These are phyloP conservation scores for Bombylius major DNA, from an alignment of 2,888 invertebrate genomes.

Conservation along the genomic window DNA sequence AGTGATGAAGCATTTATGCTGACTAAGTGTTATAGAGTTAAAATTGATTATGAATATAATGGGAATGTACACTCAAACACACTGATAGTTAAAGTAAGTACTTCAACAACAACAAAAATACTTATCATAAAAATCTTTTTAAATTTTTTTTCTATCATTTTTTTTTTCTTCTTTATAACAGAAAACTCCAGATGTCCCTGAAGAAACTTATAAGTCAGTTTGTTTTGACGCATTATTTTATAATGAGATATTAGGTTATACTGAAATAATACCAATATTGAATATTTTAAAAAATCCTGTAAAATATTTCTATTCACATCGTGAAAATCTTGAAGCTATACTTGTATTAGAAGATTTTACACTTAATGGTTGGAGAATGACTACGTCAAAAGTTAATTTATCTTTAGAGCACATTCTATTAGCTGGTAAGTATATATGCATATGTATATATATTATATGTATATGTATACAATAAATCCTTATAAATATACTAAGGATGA, in stretches of 20 bases:
- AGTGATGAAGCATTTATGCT: constrained; percentile 27
- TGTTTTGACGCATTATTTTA: constrained; percentile 25
- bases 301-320: constrained; percentile 26
- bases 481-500: no score
- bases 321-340: constrained; percentile 19
- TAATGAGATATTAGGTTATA: constrained; percentile 30
- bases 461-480: no score
- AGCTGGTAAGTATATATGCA: constrained; percentile 18
- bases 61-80: constrained; percentile 11
- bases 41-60: constrained; percentile 19
- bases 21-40: constrained; percentile 25
- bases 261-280: constrained; percentile 24
- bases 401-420: constrained; percentile 28
- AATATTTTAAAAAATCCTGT: constrained; percentile 16
- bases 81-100: constrained; percentile 26
- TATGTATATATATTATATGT: no score
- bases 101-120: background rate
- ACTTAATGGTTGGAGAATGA: constrained; percentile 23
- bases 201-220: constrained; percentile 21
- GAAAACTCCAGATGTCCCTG: constrained; percentile 27
- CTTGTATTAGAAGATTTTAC: constrained; percentile 28
- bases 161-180: constrained; percentile 9
- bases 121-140: background rate
- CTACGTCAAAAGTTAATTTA: constrained; percentile 22
- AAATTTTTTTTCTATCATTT: background rate